Evolutionary conservation across 2,797 vertebrate genomes (phyloP), one percentile per base, ranked within the genome.

Genomic region (Fistularia commersonii): DNA sequence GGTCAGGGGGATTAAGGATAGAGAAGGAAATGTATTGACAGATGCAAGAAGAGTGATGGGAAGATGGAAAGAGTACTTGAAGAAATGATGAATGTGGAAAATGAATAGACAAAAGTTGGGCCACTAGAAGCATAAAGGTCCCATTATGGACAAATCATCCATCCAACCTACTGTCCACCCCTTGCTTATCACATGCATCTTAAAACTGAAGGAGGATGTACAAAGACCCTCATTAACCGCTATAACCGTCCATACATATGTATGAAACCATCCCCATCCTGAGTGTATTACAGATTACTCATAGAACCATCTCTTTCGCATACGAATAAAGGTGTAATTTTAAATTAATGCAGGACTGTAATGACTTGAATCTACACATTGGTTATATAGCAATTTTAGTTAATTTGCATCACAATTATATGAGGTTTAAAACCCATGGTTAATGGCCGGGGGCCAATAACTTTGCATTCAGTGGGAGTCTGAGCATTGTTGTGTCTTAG

Each of bases 161-260:
- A 0, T 61, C 51, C 10, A 7, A 45, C 33, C n/a, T 8, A 23
- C 31, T 3, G 14, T 61, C 45, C n/a, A 6, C 14, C 37, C 4
- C 31, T 32, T 32, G 7, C 35, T 2, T 12, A 7, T 43, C 1
- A 11, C 36, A 11, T 15, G 36, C 46, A 48, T 54, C 45, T 66
- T 48, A 13, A 36, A n/a, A 41, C 31, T 54, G 46, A 51, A 41
- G 50, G 51, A 61, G 38, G 44, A 58, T 41, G 45, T 47, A 42
- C 38, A 55, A 53, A 39, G 60, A 32, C 55, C 36, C 67, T 71
- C 65, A 67, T 79, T 81, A 76, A 64, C 36, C 45, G 41, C 56
- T 51, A 14, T 31, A 56, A 54, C 54, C 37, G n/a, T 3, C 8
- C 54, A 80, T 82, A 61, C 61, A 82, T 84, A 80, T 79, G 56